Evolutionary conservation across 2,797 vertebrate genomes (phyloP), one percentile per base, ranked within the genome.

Genomic region (Channa striata): DNA sequence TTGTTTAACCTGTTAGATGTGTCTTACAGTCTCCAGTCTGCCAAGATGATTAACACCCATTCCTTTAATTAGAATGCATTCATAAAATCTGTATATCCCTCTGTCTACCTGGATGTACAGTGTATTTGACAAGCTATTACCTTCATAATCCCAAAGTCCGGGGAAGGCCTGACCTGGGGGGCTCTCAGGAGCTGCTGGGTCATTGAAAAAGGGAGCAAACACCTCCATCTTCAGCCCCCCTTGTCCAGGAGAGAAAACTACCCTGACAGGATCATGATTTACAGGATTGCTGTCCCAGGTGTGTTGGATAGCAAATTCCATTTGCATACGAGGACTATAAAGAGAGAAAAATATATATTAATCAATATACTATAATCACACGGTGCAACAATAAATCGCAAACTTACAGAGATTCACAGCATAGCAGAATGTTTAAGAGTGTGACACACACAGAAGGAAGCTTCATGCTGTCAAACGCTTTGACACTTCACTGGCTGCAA

Each of bases 71-170:
- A 14, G 30, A 30, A 10, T 36, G 25, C 11, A 44, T 13, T 49
- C 1, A 63, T 34, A 43, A 36, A 20, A 53, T 2, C n/a, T n/a
- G n/a, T n/a, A n/a, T n/a, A n/a, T n/a, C n/a, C n/a, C n/a, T n/a
- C n/a, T n/a, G n/a, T n/a, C n/a, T n/a, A n/a, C n/a, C n/a, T n/a
- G n/a, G n/a, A n/a, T n/a, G n/a, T n/a, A n/a, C n/a, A n/a, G n/a
- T n/a, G n/a, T n/a, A n/a, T n/a, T n/a, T n/a, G n/a, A n/a, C n/a
- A n/a, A n/a, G 8, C 12, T 16, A n/a, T 33, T 12, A 23, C 6
- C 4, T 92, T 99, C 96, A 82, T 96, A 98, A 86, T 98, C 80
- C 97, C 97, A 98, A 30, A 98, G 93, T 23, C 87, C 89, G 78
- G 91, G 91, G 67, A 97, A 97, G 36, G 97, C 83, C 36, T 95